phyloP scores from a whole-genome alignment of 2,113 vertebrate genomes.

The Podarcis raffonei region DNA sequence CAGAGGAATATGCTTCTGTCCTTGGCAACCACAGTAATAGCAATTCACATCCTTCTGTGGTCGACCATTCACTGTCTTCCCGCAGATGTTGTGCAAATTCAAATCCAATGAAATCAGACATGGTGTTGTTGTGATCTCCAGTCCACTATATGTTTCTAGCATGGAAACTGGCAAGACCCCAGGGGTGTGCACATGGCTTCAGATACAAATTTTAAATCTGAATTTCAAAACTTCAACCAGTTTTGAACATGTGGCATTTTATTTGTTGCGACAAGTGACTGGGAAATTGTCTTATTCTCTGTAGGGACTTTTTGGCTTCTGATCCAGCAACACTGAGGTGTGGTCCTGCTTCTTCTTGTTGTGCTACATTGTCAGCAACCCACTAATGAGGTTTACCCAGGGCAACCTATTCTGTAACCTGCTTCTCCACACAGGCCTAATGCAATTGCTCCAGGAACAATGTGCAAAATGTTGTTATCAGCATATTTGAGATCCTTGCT shows the following conservation, averaged over 20 bases:
- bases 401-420: not conserved
- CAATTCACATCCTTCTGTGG: not conserved
- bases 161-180: not conserved
- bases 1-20: not conserved
- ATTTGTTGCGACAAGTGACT: not conserved
- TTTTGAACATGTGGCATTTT: not conserved
- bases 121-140: not conserved
- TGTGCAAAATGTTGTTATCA: not conserved
- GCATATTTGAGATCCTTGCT: not conserved
- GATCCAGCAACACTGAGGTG: not conserved
- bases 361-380: not conserved
- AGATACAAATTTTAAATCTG: not conserved
- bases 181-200: not conserved
- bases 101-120: not conserved
- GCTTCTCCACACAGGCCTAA: not conserved
- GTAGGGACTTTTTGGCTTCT: not conserved
- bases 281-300: not conserved
- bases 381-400: not conserved
- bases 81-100: not conserved
- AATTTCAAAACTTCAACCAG: not conserved
- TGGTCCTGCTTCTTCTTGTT: not conserved
- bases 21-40: not conserved
- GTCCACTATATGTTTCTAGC: not conserved
- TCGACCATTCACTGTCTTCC: not conserved
- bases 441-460: not conserved